Evolutionary conservation across 2,113 vertebrate species (phyloP).

Genomic region (Illadopsis cleaveri): DNA sequence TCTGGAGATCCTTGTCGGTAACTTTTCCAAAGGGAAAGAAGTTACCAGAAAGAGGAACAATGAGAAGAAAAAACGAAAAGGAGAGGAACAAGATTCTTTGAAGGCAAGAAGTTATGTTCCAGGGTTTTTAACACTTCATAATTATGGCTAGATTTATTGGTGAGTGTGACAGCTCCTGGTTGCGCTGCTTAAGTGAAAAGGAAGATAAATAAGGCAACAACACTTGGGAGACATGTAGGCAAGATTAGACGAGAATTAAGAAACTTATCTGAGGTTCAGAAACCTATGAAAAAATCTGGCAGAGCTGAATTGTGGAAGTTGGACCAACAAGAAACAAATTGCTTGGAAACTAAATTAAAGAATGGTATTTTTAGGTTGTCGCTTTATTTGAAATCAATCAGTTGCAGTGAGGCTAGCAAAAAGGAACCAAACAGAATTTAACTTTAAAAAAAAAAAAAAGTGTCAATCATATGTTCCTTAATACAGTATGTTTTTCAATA

Average conservation of each 20-base stretch:
- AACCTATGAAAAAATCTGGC: conserved; percentile 5
- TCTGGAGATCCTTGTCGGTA: conserved; percentile 39
- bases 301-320: not conserved
- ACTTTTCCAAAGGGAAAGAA: conserved; percentile 15
- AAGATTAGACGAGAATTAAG: conserved; percentile 51
- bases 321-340: not conserved
- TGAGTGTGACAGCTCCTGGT: conserved; percentile 28
- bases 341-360: not conserved
- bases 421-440: not conserved
- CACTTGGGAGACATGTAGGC: conserved; percentile 27
- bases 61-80: not conserved
- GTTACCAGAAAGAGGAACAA: not conserved
- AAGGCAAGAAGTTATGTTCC: conserved; percentile 4
- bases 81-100: not conserved
- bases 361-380: not conserved
- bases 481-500: not conserved
- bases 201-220: conserved; percentile 64
- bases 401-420: not conserved
- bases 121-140: conserved; percentile 1
- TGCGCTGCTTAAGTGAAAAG: conserved; percentile 33
- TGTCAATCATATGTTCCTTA: not conserved
- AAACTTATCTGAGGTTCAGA: conserved; percentile 38
- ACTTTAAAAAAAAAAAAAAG: not conserved
- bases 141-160: conserved; percentile 65
- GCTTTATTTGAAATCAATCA: not conserved